A percentile compares a stretch with the other conserved stretches of the same genome.
phyloP scores from a whole-genome alignment of 2,888 invertebrate species.

The Salticus scenicus region DNA sequence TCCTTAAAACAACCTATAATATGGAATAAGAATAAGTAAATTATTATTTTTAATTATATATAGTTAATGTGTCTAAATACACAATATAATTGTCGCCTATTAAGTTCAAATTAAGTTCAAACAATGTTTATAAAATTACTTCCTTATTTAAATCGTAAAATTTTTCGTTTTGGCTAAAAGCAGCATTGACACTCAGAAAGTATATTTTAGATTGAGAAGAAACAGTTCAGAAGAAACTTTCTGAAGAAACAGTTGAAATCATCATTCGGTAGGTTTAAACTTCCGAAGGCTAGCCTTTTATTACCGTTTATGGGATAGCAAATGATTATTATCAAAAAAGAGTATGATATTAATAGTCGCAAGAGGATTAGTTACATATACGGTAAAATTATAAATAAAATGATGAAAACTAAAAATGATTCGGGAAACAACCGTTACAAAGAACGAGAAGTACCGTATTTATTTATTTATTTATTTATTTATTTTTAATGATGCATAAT shows the following conservation, averaged over 20 bases:
- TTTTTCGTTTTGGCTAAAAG: background rate
- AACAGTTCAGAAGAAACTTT: background rate
- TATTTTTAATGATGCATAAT: no score
- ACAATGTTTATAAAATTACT: no score
- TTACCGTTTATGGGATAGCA: background rate
- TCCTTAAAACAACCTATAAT: no score
- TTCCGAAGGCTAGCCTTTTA: no score
- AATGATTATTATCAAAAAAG: background rate
- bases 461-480: no score
- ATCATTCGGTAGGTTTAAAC: background rate
- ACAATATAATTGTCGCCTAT: no score
- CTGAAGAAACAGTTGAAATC: background rate
- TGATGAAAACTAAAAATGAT: background rate
- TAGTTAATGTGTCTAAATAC: no score
- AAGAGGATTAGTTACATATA: background rate
- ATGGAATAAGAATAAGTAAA: no score
- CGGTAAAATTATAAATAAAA: background rate
- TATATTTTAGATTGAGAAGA: background rate
- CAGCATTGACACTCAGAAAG: background rate
- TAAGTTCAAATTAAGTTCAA: no score
- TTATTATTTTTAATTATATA: no score
- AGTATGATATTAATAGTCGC: background rate
- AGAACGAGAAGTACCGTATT: no score
- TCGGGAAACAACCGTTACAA: no score
- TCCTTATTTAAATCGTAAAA: background rate